Base-by-base conservation (phyloP, 2,888 invertebrate species). In the Oegoconia quadripuncta region DNA sequence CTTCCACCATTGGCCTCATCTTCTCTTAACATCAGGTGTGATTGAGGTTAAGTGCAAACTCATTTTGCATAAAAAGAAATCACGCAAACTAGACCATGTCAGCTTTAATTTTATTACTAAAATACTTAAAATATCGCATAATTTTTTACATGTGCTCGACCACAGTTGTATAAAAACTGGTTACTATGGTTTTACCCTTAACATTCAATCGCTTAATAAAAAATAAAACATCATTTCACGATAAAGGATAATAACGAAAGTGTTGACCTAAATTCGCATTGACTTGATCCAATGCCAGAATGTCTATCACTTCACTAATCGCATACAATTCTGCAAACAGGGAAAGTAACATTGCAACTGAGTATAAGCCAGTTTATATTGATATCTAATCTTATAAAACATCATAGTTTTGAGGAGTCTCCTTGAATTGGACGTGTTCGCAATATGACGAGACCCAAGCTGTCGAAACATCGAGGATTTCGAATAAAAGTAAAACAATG, bases 401-500 rank as follows among this genome's bases (percentile, higher is more conserved):
- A 12, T 18, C 9, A 8, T n/a, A 16, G 15, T 25, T 25, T 4
- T 9, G 2, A 1, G 18, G 14, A 39, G 25, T 36, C 12, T 16
- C 13, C 5, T 37, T 15, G 34, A 34, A 28, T 13, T 38, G 28
- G 35, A 5, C 9, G 29, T 37, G 20, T n/a, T 12, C 23, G 13
- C 25, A 27, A 13, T 38, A 41, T 39, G 43, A 43, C 37, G 40
- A 39, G 17, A 20, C 31, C 23, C 15, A 26, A 30, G 26, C 53
- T 63, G 64, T 65, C 58, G 65, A 64, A 74, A 72, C 58, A 59
- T 55, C 51, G 57, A 55, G 52, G 65, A 68, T 71, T 65, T 70
- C 59, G 67, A 74, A 79, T 76, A 77, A 78, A 81, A 77, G 70
- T 77, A 70, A 78, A 73, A 84, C 83, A 84, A 80, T 79, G 75